Percentiles rank a stretch among this genome's conserved stretches.
phyloP scores from a whole-genome alignment of 23 tunicate genomes.

The Styela plicata region DNA sequence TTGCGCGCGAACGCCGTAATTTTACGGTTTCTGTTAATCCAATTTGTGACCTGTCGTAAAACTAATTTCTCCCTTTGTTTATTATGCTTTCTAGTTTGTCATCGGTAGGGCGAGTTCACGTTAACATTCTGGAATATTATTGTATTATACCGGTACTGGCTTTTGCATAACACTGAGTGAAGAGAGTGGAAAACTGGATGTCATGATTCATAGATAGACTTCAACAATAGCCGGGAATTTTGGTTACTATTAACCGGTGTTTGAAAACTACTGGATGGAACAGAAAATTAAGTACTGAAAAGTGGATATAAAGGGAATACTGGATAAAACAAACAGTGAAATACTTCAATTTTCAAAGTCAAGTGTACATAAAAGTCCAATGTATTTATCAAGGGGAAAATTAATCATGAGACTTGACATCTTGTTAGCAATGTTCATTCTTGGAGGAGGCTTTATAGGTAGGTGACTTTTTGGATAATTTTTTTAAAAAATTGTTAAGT shows the following conservation, averaged over 20 bases:
- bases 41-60: not conserved
- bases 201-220: too few relatives aligned
- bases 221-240: too few relatives aligned
- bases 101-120: not conserved
- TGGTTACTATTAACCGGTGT: too few relatives aligned
- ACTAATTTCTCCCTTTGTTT: not conserved
- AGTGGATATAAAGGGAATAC: not conserved
- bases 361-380: too few relatives aligned
- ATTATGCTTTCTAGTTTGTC: not conserved
- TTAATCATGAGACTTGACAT: too few relatives aligned
- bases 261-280: not conserved
- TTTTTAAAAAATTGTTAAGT: too few relatives aligned
- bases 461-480: not conserved
- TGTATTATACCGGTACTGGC: too few relatives aligned
- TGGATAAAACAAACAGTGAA: not conserved
- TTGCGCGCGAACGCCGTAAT: not conserved
- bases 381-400: too few relatives aligned
- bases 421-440: not conserved
- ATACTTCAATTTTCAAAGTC: not conserved
- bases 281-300: not conserved
- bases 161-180: too few relatives aligned
- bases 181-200: not conserved
- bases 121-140: not conserved
- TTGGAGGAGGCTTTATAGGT: not conserved
- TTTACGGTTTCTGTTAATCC: not conserved